Evolutionary conservation across 35 echinoderm and acorn worm genomes (phyloP), one percentile per base, ranked within the genome.

Genomic region (Lytechinus pictus): DNA sequence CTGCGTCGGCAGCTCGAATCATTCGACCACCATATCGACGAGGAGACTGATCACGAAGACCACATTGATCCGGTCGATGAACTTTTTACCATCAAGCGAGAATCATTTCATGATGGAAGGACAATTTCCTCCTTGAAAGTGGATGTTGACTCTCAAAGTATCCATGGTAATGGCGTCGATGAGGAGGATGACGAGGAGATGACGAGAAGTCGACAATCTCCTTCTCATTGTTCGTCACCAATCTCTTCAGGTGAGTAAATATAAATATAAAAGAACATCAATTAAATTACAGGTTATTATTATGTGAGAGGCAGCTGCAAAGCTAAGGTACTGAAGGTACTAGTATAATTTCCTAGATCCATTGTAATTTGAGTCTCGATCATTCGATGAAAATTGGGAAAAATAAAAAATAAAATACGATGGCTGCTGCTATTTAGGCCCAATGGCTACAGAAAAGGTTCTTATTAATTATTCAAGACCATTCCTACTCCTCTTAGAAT

Each of bases 121-220:
- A 90, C 88, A 12, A 52, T 54, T 19, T 33, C 88, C 16, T 90
- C 88, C 88, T 54, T 54, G 9, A 54, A 90, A 44, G 88, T 90
- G 11, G 88, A 90, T 54, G 88, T 90, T 44, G 88, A 90, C 52
- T 44, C 88, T 90, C 88, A 90, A 21, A 90, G 88, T 90, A 54
- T 90, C 29, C 88, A 90, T 90, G 88, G 88, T 12, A 90, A 90
- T 27, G 27, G 52, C 52, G 52, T 52, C n/a, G 21, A 24, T 79
- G 88, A 90, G 88, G 88, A 90, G 27, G 88, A 90, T 54, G 88
- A 90, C 52, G 88, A 90, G n/a, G 88, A 90, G 28, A 27, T 52
- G 52, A 54, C 88, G 52, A 90, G 88, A 54, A 33, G 28, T 90
- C 88, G 88, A 29, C 28, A 12, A 54, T 90, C 88, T 13, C 88